Base-by-base conservation (phyloP, 2,888 invertebrate species). In the Folsomia manolachei region DNA sequence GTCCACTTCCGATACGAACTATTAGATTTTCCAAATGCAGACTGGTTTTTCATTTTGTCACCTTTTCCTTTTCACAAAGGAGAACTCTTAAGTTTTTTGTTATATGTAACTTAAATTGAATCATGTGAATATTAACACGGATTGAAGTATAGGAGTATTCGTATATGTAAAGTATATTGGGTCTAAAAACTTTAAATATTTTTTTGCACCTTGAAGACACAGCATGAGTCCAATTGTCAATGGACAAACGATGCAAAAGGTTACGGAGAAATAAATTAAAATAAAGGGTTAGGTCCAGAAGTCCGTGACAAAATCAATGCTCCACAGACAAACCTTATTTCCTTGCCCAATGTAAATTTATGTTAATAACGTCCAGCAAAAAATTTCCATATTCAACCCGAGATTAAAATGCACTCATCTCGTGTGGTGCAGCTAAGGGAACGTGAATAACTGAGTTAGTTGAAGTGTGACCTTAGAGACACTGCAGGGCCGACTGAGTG, bases 381-480 rank as follows among this genome's bases (percentile, higher is more conserved):
- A 39, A 39, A 39, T 39, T 39, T 39, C 39, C 39, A 39, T 39
- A 39, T 39, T 14, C 39, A 14, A 14, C n/a, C 56, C 56, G 21
- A 19, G 56, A 56, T 56, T 56, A 39, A 39, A 39, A 39, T 39
- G 39, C 39, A 56, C 56, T 56, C n/a, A 56, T 56, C n/a, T n/a
- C n/a, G n/a, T n/a, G n/a, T n/a, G n/a, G n/a, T n/a, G n/a, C 56
- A 19, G 56, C n/a, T 56, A 14, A 19, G 19, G 21, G 56, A 56
- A n/a, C 39, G 39, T 9, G 56, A 56, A 19, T 56, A n/a, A 56
- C 4, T 56, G 56, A 56, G 56, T 56, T 56, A 56, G 56, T 56
- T 56, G 56, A 56, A 56, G 56, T 56, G 56, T 56, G 56, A 56
- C 56, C 56, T 56, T 56, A 56, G 56, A 56, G 56, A 18, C 56